Base-by-base conservation (phyloP, 35 echinoderm and acorn worm genomes). In the Acanthaster planci region DNA sequence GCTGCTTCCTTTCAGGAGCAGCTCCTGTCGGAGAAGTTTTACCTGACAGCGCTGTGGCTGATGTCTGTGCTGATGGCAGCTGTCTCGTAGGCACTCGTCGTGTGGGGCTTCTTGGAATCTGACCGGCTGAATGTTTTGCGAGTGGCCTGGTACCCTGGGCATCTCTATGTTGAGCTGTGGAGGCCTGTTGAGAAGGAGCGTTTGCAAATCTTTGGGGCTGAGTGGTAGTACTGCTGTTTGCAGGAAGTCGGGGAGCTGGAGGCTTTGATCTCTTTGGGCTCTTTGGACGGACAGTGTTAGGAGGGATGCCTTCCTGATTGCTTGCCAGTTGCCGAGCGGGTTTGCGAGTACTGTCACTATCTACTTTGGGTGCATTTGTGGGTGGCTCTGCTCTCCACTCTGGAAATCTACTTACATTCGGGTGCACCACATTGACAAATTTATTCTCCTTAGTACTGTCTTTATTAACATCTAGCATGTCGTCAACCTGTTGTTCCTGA, bases 231-330 rank as follows among this genome's bases (percentile, higher is more conserved):
- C 64, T 72, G 64, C 14, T 72, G 64, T 34, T 26, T 72, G 22
- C 34, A 36, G 22, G 59, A 18, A 80, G 79, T 34, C 87, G 57
- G 38, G 79, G 87, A 53, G 59, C 80, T 37, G 84, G 84, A 9
- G 44, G 75, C 68, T 68, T 68, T 34, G 67, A 47, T 36, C 84
- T 86, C 42, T 68, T 37, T 52, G 47, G 31, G 9, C 38, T 42
- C 50, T 86, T 78, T 32, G 84, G 84, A 78, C 84, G 75, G 50
- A 47, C 55, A 40, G 67, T 77, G 29, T 57, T 83, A 30, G 39
- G 42, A 52, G 40, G 34, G 40, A 29, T 52, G 22, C 8, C 32
- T 17, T 44, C 44, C 50, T 52, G 32, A 52, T 38, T 77, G 32
- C 68, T 86, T 76, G 75, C 84, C 52, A 26, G 38, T 50, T 79